Evolutionary conservation across 2,888 invertebrate species (phyloP).

Genomic region (Dicyrtoma fusca): DNA sequence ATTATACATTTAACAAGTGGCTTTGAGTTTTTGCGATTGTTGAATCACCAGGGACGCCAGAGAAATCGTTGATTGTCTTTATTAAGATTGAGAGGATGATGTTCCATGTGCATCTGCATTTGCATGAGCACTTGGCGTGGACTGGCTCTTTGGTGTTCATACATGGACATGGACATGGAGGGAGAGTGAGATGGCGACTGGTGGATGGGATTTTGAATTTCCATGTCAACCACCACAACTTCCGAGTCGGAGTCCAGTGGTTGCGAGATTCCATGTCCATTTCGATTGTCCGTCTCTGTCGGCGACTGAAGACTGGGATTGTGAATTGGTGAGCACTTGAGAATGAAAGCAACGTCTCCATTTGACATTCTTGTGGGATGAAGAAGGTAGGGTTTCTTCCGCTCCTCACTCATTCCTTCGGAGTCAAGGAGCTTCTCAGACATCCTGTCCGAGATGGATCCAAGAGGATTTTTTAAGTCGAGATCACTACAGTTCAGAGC

Average conservation of each 20-base stretch:
- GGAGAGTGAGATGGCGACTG: background rate
- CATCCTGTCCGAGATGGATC: too few relatives aligned
- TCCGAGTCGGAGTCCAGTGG: background rate
- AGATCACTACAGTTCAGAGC: background rate
- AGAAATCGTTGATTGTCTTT: constrained; percentile 40
- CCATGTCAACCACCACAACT: constrained; percentile 6
- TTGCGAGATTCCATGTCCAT: background rate
- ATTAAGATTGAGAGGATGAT: constrained; percentile 22
- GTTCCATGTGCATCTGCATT: background rate
- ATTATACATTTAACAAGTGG: too few relatives aligned
- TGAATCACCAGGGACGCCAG: constrained; percentile 53
- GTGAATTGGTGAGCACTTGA: constrained; percentile 47
- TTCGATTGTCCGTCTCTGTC: background rate
- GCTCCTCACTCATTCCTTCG: background rate
- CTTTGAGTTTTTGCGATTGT: too few relatives aligned
- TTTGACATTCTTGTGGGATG: constrained; percentile 60
- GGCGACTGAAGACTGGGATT: too few relatives aligned
- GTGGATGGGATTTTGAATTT: background rate
- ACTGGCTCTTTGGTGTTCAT: background rate
- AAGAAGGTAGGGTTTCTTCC: constrained; percentile 25
- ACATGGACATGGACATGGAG: constrained; percentile 21
- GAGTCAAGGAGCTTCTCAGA: background rate
- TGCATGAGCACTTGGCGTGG: background rate
- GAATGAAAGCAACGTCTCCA: constrained; percentile 61
- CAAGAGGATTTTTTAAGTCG: background rate